Conservation (phyloP, 2,888 invertebrate genomes). For the Platycheirus rosarum region DNA sequence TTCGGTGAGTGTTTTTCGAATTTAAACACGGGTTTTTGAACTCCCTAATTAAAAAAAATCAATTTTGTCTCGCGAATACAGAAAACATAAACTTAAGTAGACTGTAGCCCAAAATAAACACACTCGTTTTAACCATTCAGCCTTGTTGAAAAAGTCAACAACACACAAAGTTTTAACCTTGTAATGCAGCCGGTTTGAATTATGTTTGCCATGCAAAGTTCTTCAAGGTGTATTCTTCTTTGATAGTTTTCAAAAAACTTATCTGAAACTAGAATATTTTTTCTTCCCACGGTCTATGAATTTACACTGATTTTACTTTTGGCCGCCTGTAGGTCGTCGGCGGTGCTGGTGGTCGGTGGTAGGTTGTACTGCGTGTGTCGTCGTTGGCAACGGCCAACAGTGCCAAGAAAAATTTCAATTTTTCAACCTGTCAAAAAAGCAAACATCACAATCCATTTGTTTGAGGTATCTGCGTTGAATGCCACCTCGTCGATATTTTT, state of each 20-base stretch:
- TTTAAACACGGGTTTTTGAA: too few species aligned
- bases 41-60: too few species aligned
- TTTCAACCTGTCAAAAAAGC: conserved; percentile 69
- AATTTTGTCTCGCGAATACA: too few species aligned
- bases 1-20: too few species aligned
- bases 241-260: conserved; percentile 3
- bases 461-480: conserved; percentile 62
- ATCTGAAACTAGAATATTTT: conserved; percentile 5
- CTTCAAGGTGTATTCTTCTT: conserved; percentile 13
- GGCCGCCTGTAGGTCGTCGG: not conserved
- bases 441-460: conserved; percentile 68
- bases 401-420: conserved; percentile 71
- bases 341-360: not conserved
- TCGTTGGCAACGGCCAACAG: conserved; percentile 10
- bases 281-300: not conserved
- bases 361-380: not conserved
- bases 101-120: too few species aligned
- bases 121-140: too few species aligned
- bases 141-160: not conserved
- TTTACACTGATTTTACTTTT: conserved; percentile 16
- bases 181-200: not conserved
- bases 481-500: conserved; percentile 59
- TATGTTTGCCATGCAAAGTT: not conserved
- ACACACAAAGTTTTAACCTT: not conserved
- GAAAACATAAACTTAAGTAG: too few species aligned